Base-by-base conservation (phyloP, 2,888 invertebrate genomes). In the Mythimna ferrago region DNA sequence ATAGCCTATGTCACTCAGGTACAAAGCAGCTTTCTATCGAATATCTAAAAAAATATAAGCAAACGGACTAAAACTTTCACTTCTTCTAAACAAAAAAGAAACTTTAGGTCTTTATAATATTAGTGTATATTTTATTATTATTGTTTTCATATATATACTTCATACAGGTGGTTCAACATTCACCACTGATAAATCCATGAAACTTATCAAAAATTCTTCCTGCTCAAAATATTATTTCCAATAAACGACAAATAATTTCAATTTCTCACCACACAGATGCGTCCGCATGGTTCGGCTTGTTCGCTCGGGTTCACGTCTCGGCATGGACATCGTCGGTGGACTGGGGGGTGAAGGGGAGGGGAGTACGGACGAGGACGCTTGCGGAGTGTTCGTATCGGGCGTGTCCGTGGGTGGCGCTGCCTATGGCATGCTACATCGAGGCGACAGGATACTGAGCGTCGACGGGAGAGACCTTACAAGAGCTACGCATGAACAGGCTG, bases 401-500 rank as follows among this genome's bases (percentile, higher is more conserved):
- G 95, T 96, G 0, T 91, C 95, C 0, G 88, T 90, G 21, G 94
- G 93, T 2, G 96, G 96, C 0, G 93, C 96, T 11, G 96, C 96
- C 0, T 94, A 93, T 61, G 96, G 96, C 6, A 94, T 96, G 92
- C 88, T 97, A 56, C 96, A 98, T 92, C 97, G 97, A 80, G 98
- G 98, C 10, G 98, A 98, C 90, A 95, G 97, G 79, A 98, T 98
- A 89, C 92, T 98, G 66, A 97, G 97, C 90, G 98, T 98, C 16
- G 98, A 98, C 91, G 98, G 98, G 26, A 94, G 97, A 38, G 98
- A 98, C 90, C 93, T 98, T 61, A 96, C 97, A 6, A 96, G 97
- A 78, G 98, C 98, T 1, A 98, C 98, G 60, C 98, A 98, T 89
- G 98, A 98, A 88, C 97, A 97, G 88, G 98, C 98, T 0, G 98